A percentile compares a stretch with the other conserved stretches of the same genome.
phyloP scores from a whole-genome alignment of 2,888 invertebrate species.

The Chymomyza fuscimana region DNA sequence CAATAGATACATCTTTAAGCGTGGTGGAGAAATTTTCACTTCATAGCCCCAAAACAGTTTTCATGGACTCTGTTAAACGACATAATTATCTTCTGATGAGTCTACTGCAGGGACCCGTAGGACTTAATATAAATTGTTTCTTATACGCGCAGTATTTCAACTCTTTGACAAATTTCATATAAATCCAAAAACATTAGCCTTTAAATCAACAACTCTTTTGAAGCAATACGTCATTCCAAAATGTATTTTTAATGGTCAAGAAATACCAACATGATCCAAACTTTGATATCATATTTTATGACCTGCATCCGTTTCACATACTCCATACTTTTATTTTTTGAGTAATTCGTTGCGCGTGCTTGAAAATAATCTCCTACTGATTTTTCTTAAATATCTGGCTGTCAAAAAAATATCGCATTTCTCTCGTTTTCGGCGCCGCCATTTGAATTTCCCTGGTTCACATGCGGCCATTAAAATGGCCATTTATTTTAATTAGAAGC shows the following conservation, averaged over 20 bases:
- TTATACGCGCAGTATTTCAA: no score
- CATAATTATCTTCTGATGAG: no score
- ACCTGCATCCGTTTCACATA: background rate
- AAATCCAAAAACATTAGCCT: background rate
- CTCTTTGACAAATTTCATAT: no score
- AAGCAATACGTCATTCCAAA: background rate
- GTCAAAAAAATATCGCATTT: background rate
- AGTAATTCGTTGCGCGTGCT: background rate
- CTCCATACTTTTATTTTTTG: background rate
- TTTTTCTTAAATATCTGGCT: background rate
- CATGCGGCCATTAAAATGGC: constrained; percentile 42
- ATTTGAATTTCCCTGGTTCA: constrained; percentile 15
- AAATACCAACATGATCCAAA: background rate
- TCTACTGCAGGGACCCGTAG: no score
- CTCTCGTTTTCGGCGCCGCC: constrained; percentile 31
- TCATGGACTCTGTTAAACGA: no score
- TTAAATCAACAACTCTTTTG: background rate
- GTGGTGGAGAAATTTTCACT: no score
- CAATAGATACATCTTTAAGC: no score
- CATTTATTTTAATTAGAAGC: constrained; percentile 68
- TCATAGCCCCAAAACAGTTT: no score
- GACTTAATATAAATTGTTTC: no score
- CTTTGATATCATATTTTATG: background rate
- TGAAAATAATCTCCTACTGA: background rate
- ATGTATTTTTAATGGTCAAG: background rate